Base-by-base conservation (phyloP, 2,797 vertebrate genomes). In the Cyclopterus lumpus region DNA sequence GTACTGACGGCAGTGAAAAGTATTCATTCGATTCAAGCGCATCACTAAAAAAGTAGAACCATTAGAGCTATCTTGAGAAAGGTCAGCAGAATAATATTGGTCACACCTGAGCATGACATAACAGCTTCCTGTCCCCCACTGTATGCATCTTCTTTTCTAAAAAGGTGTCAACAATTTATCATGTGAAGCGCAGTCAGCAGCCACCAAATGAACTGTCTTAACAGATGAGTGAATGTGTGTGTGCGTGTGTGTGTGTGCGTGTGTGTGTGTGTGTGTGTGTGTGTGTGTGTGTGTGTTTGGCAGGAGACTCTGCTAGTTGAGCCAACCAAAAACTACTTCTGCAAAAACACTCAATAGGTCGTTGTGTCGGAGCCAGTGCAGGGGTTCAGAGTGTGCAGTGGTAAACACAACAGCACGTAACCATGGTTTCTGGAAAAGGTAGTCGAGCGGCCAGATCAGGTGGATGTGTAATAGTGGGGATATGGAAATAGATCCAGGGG, bases 321-420 rank as follows among this genome's bases (percentile, higher is more conserved):
- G 68, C 40, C 63, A 61, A 30, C 24, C 28, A 24, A 69, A 53
- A 69, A 53, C 60, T 64, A 48, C 54, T 40, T 72, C 84, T 92
- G 80, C 54, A 83, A 67, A 84, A 86, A 60, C 67, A 44, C 59
- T 91, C 77, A 85, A 18, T 55, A 62, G 79, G 73, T 77, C 66
- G 14, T 71, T 14, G 26, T 81, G 84, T 81, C 68, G 15, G 61
- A 26, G 68, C 76, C 30, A 32, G 57, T 85, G 10, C 48, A 22
- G 49, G 49, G 49, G 9, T 10, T 71, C 54, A 46, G 34, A 57
- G 66, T 2, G 18, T 71, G 67, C 57, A 20, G 11, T 0, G 16
- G 74, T 80, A 86, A 91, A 90, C 83, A 89, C 75, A 90, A 88
- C 87, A 88, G 28, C 3, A 12, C 0, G 78, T 91, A 64, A 38